Conservation (phyloP, 2,888 invertebrate genomes). For the Masnerella sp. region DNA sequence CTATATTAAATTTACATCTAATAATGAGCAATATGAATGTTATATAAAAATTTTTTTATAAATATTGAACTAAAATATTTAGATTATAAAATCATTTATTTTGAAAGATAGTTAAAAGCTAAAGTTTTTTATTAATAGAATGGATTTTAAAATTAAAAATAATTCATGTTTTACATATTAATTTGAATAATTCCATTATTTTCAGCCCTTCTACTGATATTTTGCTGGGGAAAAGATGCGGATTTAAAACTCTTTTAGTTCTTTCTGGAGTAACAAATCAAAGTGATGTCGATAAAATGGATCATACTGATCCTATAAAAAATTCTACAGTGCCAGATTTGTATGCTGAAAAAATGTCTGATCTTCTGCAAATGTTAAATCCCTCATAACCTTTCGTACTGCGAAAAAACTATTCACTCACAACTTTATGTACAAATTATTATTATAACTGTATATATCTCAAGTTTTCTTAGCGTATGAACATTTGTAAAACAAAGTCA, state of each 20-base stretch:
- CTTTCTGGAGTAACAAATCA: constrained; percentile 87
- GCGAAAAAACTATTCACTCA: neutral
- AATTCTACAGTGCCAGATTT: constrained; percentile 75
- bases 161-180: no score
- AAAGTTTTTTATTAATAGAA: no score
- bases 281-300: constrained; percentile 80
- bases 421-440: neutral
- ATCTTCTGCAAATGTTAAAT: constrained; percentile 59
- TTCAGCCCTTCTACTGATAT: constrained; percentile 92
- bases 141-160: no score
- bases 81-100: no score
- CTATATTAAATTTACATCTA: no score
- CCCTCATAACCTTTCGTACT: neutral
- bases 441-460: neutral
- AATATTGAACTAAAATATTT: no score
- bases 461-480: no score
- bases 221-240: constrained; percentile 90
- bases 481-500: no score
- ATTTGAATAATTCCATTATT: constrained; percentile 19
- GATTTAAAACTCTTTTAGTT: constrained; percentile 93
- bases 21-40: no score
- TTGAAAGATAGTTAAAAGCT: no score
- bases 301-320: constrained; percentile 62
- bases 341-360: constrained; percentile 75
- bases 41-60: no score